These are phyloP conservation scores for Euphonia xanthogaster DNA, from an alignment of 2,797 vertebrate genomes.

Conservation along the genomic window DNA sequence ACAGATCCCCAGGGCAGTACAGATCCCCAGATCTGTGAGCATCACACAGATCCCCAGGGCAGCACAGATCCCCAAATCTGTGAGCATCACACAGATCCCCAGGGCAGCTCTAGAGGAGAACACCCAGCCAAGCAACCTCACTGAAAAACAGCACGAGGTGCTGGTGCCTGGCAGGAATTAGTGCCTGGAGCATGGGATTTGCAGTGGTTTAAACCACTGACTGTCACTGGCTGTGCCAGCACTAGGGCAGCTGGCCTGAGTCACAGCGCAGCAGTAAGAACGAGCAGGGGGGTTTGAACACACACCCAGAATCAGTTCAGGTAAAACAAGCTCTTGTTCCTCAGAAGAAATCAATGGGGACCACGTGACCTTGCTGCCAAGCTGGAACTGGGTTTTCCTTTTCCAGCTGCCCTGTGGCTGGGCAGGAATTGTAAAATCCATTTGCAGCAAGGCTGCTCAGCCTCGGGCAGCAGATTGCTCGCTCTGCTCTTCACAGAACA, in stretches of 20 bases:
- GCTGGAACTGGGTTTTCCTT: neutral
- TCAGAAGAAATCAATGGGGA: neutral
- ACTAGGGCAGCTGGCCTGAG: neutral
- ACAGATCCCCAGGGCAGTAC: neutral
- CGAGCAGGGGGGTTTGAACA: neutral
- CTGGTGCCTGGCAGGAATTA: neutral
- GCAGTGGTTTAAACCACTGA: neutral
- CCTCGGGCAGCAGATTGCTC: neutral
- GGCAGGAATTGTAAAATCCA: neutral
- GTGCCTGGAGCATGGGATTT: neutral
- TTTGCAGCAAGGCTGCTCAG: neutral
- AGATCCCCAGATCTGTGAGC: too few relatives aligned
- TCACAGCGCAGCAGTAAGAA: neutral
- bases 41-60: neutral
- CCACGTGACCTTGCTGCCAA: rapidly evolving
- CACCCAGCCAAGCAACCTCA: neutral
- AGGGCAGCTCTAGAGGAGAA: neutral
- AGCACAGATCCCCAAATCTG: too few relatives aligned
- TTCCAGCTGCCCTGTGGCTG: neutral
- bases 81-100: neutral
- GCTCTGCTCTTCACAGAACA: neutral
- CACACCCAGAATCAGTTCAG: neutral
- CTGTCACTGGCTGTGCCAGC: neutral
- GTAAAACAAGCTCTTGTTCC: neutral
- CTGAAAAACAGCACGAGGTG: rapidly evolving